Evolutionary conservation across 2,888 invertebrate species (phyloP).

Genomic region (Ochropleura plecta): DNA sequence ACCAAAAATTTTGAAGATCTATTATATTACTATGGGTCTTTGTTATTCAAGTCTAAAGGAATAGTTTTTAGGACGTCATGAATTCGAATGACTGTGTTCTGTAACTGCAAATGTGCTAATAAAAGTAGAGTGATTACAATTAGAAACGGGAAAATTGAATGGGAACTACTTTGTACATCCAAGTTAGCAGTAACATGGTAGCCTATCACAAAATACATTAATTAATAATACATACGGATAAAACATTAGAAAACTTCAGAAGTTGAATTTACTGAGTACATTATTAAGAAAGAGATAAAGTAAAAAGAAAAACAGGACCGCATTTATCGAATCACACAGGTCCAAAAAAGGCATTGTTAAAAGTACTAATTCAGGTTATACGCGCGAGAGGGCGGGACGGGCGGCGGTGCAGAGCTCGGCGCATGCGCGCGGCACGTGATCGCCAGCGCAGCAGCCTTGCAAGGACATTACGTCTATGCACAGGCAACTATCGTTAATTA

Average conservation of each 20-base stretch:
- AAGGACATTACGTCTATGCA: constrained; percentile 89
- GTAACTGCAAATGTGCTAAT: background rate
- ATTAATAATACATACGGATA: background rate
- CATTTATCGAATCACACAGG: constrained; percentile 19
- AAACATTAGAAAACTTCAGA: constrained; percentile 4
- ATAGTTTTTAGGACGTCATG: background rate
- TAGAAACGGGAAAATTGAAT: constrained; percentile 22
- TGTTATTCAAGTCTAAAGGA: background rate
- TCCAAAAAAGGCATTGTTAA: constrained; percentile 36
- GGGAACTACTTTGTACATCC: background rate
- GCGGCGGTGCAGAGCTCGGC: constrained; percentile 22
- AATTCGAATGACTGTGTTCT: constrained; percentile 7
- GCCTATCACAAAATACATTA: background rate
- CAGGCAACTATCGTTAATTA: constrained; percentile 84
- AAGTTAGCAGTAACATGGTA: background rate
- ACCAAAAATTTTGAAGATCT: constrained; percentile 47
- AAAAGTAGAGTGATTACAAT: constrained; percentile 7
- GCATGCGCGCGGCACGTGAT: constrained; percentile 76
- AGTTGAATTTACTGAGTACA: background rate
- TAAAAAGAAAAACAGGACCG: constrained; percentile 16
- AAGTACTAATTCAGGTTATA: constrained; percentile 61
- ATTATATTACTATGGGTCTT: background rate
- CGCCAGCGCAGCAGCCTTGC: constrained; percentile 85
- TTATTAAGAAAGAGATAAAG: background rate
- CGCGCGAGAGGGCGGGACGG: constrained; percentile 58